Evolutionary conservation across 2,888 invertebrate species (phyloP), one percentile per base, ranked within the genome.

Genomic region (Creontiades dilutus): DNA sequence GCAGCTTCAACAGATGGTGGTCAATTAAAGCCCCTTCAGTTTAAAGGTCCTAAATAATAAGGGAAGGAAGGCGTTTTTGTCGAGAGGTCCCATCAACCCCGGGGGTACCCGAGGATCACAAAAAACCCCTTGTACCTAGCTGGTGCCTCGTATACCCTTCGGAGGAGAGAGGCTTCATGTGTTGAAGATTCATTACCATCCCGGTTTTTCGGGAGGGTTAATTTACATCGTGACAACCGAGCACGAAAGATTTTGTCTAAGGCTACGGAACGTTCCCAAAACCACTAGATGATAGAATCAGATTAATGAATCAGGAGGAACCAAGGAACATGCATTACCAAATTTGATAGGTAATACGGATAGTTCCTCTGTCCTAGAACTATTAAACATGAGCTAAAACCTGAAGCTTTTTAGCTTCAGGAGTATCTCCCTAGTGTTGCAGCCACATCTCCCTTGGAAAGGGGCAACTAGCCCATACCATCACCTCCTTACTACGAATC

Each of bases 11-110:
- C 85, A 85, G 85, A 85, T 85, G 85, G 61, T 57, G 85, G 85
- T 85, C 85, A 85, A 85, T 85, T 85, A 85, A 85, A 85, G 85
- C 9, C 85, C 85, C 85, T n/a, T 61, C 37, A 61, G 61, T 61
- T 85, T 85, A 85, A 85, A 85, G 85, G 85, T 61, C 85, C 85
- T 85, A 85, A 85, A 85, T 85, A 85, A 85, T 85, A 85, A 57
- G 61, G 61, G 82, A 52, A 27, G 27, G 16, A n/a, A 23, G 61
- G 37, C 14, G 85, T 82, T 82, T 82, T 82, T 82, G 82, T 82
- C 48, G 27, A 52, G 48, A 23, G 68, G 68, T 68, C 12, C 82
- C 82, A 5, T 7, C n/a, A 7, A 46, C 19, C 78, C 19, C 13
- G n/a, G n/a, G 14, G 78, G 78, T 52, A 16, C 52, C n/a, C 46